Evolutionary conservation across 2,888 invertebrate species (phyloP), one percentile per base, ranked within the genome.

Genomic region (Parasteatoda lunata): DNA sequence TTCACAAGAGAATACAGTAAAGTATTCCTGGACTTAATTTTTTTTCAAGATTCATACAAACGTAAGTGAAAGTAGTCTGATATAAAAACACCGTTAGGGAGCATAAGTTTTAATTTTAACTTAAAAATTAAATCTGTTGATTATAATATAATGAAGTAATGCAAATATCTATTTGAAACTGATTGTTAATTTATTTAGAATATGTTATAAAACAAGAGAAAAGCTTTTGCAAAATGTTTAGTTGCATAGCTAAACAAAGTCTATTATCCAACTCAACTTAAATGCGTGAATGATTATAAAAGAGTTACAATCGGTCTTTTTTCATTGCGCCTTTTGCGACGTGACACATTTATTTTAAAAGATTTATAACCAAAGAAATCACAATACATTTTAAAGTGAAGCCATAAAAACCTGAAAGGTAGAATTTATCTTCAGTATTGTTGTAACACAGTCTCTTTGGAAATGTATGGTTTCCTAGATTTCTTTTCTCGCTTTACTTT

Each of bases 301-400:
- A n/a, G 15, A 15, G n/a, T 51, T n/a, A n/a, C 51, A 30, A 71
- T 71, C 71, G 15, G 49, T 71, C 71, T 71, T 71, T 48, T 15
- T 71, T 51, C 15, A 51, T 71, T 49, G 49, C 49, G 49, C 51
- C 51, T 71, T 71, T n/a, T n/a, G 6, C n/a, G 71, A 71, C 71
- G 30, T 30, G 15, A 8, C 13, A 71, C 71, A 71, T 71, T 71
- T 51, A 51, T 71, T 71, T 30, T 52, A 71, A 71, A 71, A 71
- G 52, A 71, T 71, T 71, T 49, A 71, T 71, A 30, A 51, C 51
- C 6, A 13, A 8, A 71, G 8, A 59, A 59, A 6, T 59, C 59
- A 6, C 59, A 59, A 59, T 59, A 8, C 59, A 59, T 59, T 59
- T 59, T n/a, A 9, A 59, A 8, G 59, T 13, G 9, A 59, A 9